A percentile compares a stretch with the other conserved stretches of the same genome.
Conservation (phyloP, 2,888 invertebrate genomes). For the Trimorus sp. region DNA sequence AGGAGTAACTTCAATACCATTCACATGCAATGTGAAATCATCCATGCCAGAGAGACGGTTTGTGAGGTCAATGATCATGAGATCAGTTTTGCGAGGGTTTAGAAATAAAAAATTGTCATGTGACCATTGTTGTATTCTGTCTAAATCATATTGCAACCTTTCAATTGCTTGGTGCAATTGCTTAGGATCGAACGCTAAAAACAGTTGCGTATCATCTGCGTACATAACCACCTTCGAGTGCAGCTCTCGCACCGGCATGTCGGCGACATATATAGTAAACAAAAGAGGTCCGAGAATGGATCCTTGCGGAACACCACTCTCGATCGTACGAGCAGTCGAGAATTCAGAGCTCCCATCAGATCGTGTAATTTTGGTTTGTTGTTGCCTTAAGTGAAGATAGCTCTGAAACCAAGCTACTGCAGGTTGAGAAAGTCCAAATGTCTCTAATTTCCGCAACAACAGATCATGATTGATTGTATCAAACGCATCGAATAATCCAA, state of each 20-base stretch:
- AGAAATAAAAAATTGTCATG: not conserved
- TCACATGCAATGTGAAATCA: not conserved
- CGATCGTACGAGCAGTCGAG: no score
- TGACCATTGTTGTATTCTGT: not conserved
- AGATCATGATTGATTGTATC: slow-evolving; percentile 1
- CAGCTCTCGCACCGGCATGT: not conserved
- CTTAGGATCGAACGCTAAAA: not conserved
- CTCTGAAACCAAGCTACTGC: no score
- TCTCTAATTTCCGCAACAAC: no score
- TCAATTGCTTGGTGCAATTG: not conserved
- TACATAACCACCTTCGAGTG: not conserved
- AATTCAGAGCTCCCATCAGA: no score
- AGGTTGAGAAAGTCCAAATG: no score
- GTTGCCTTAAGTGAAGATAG: no score
- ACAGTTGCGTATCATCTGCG: not conserved
- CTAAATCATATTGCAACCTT: not conserved
- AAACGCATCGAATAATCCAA: slow-evolving; percentile 6
- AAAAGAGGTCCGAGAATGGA: not conserved
- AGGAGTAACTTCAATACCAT: not conserved
- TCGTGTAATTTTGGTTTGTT: no score
- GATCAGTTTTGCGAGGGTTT: not conserved
- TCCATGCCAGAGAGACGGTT: not conserved
- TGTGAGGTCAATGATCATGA: not conserved
- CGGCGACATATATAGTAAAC: not conserved
- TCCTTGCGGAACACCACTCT: not conserved